Evolutionary conservation across 2,888 invertebrate genomes (phyloP).

Genomic region (Branchellion lobata): DNA sequence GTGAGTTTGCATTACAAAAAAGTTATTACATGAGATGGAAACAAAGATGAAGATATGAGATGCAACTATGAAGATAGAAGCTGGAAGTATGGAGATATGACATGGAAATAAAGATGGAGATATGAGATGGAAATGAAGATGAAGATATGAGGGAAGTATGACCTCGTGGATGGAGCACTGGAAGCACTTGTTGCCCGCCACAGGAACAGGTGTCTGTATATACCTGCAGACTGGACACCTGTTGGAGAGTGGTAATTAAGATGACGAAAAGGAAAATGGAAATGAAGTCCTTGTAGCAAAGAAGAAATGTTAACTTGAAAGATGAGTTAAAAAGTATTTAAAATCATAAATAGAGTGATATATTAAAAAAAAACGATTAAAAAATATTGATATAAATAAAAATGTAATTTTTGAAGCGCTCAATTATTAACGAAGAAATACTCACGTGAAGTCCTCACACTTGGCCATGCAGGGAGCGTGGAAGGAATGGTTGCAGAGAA

Average conservation of each 20-base stretch:
- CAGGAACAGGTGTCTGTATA: constrained; percentile 79
- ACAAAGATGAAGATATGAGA: too few species aligned
- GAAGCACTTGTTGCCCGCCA: constrained; percentile 72
- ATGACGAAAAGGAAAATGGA: too few species aligned
- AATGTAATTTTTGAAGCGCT: neutral
- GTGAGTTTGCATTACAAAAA: too few species aligned
- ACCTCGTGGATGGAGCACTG: constrained; percentile 68
- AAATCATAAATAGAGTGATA: too few species aligned
- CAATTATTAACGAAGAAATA: neutral
- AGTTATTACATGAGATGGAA: neutral
- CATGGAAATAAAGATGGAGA: too few species aligned
- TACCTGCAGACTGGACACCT: constrained; percentile 96
- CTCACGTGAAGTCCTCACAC: constrained; percentile 83
- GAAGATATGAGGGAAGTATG: too few species aligned
- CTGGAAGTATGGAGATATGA: too few species aligned
- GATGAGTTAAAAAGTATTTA: too few species aligned
- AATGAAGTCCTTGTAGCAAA: too few species aligned
- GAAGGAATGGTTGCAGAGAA: constrained; percentile 96
- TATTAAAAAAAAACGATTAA: too few species aligned
- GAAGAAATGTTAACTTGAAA: too few species aligned
- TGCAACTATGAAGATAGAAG: too few species aligned
- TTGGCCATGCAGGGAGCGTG: constrained; percentile 91
- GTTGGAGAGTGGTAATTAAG: constrained; percentile 26
- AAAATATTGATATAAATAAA: neutral
- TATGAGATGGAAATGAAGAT: neutral